Evolutionary conservation across 2,113 vertebrate genomes (phyloP), one percentile per base, ranked within the genome.

Genomic region (Pluvianellus socialis): DNA sequence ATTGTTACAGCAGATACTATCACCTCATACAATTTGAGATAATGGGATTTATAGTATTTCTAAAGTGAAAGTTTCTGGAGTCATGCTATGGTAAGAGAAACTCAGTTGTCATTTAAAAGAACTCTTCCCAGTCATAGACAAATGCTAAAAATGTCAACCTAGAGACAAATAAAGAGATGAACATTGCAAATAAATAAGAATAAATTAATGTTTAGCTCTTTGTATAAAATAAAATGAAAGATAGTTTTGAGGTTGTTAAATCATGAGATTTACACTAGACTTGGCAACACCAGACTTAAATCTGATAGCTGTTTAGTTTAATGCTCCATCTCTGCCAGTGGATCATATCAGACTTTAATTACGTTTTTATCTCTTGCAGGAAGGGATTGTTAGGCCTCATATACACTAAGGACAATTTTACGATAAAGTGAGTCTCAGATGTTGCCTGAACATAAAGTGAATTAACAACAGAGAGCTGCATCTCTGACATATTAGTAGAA

Each of bases 361-460:
- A 73, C 10, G 88, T 76, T 92, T 93, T 90, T 90, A 90, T 56
- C 44, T 92, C 35, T 90, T 93, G 93, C 53, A 90, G 53, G 49
- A 92, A 66, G 20, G 61, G 21, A 18, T 74, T 4, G 71, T 81
- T 85, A 92, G 61, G 61, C 55, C 12, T 90, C 27, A 70, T 76
- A 65, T 86, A 56, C 33, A 79, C 35, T 76, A 68, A 73, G 28
- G 35, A 70, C 3, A 77, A 71, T 77, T 80, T 91, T 88, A 62
- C 1, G 5, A 63, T 50, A 80, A 66, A 33, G 14, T 5, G 3
- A 81, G 10, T 44, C 10, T 21, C 70, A 79, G 53, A 47, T 18
- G 5, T n/a, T 86, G 27, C 63, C 72, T 45, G 45, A 86, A 70
- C 49, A 77, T 80, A 50, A 77, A 84, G 7, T 3, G 2, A 94